Base-by-base conservation (phyloP, 2,888 invertebrate genomes). In the Apantesis nais region DNA sequence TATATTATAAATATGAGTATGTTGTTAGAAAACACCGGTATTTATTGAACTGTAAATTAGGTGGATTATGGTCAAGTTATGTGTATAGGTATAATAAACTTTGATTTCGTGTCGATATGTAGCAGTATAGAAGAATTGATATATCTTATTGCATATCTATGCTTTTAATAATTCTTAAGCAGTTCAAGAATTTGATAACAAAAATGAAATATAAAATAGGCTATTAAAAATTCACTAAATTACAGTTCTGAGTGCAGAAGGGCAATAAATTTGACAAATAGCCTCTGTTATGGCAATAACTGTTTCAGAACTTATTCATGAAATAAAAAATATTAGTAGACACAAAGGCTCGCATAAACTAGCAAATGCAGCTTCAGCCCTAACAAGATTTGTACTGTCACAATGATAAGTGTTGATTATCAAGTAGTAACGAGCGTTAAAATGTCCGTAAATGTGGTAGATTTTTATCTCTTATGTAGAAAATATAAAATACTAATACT, bases 251-350 rank as follows among this genome's bases (percentile, higher is more conserved):
- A 81, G 83, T 83, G 80, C 81, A 76, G 80, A 80, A 81, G 75
- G 71, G 82, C 80, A 87, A 88, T 88, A 88, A 87, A 86, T 84
- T 80, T 86, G 84, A 88, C 86, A 88, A 87, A 88, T 86, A 74
- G 84, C 83, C 81, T 77, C 81, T 86, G 84, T 85, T 86, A 87
- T 88, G 83, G 87, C 86, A 82, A 87, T 84, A 85, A 85, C 84
- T 83, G 83, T 78, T 83, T 84, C 83, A 79, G 77, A 80, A 87
- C 82, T 85, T 85, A 79, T 84, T 86, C 83, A 80, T 75, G 78
- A 75, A 80, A 77, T 80, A 80, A 84, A 86, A 85, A 84, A 81
- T 80, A 75, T 76, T 71, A 63, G 67, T 72, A 74, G 72, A 75
- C 70, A 72, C 66, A 62, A 58, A 61, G 61, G 48, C 25, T 63